Evolutionary conservation across 1,140 invertebrate genomes (phyloP).

Genomic region (Apis dorsata): DNA sequence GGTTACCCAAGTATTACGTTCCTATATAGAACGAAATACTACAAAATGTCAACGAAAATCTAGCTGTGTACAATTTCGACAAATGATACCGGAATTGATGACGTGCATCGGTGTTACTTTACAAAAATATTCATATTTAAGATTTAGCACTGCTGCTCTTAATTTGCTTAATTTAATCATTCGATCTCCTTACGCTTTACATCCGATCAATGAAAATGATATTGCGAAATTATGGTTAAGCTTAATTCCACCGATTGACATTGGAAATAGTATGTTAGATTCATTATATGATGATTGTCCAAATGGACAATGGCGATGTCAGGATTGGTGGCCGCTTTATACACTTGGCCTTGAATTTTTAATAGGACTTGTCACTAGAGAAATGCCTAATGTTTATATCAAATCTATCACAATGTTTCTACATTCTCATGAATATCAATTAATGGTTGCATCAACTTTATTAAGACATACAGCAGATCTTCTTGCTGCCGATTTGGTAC

Average conservation of each 20-base stretch:
- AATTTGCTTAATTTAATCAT: conserved; percentile 71
- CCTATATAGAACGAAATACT: conserved; percentile 63
- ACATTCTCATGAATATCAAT: conserved; percentile 75
- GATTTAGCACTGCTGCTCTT: conserved; percentile 73
- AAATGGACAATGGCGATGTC: conserved; percentile 74
- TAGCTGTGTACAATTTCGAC: conserved; percentile 69
- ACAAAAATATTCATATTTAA: conserved; percentile 72
- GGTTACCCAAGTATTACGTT: conserved; percentile 72
- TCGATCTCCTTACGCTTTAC: conserved; percentile 66
- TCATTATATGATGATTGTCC: conserved; percentile 73
- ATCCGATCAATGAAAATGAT: conserved; percentile 70
- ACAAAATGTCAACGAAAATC: conserved; percentile 56
- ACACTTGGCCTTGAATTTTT: conserved; percentile 76
- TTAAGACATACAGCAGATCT: conserved; percentile 76
- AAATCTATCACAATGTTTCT: conserved; percentile 70
- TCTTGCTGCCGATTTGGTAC: conserved; percentile 76
- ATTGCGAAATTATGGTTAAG: conserved; percentile 74
- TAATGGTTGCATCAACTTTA: conserved; percentile 74
- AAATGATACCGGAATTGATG: conserved; percentile 74
- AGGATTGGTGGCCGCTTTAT: conserved; percentile 78
- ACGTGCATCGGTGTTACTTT: conserved; percentile 71
- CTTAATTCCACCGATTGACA: conserved; percentile 73
- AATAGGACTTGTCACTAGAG: conserved; percentile 71
- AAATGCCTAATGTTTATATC: conserved; percentile 64
- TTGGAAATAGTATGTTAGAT: conserved; percentile 75